Evolutionary conservation across 1,140 invertebrate species (phyloP), one percentile per base, ranked within the genome.

Genomic region (Coboldia fuscipes): DNA sequence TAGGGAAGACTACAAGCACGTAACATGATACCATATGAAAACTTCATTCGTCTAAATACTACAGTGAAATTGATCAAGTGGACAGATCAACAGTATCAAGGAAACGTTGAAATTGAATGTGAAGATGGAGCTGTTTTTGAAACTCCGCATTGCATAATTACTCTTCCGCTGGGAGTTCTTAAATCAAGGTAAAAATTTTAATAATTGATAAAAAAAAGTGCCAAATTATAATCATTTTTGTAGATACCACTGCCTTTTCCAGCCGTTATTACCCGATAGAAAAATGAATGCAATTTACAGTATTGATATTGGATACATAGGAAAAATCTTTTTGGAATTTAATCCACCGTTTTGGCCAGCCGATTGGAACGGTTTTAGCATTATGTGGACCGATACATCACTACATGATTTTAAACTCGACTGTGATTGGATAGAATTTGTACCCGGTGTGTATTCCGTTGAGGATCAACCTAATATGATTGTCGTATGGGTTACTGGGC

Each of bases 321-420:
- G 75, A 45, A 80, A 80, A 54, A 66, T 85, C 35, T 78, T 72
- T 42, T 45, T 76, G 7, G 60, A 68, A 45, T 76, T 72, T 44
- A 49, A 60, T 4, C 48, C 59, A 30, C 54, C 51, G 32, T 76
- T 72, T 72, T 75, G 71, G 72, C 57, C 61, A 4, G 46, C 62
- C 33, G 43, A 50, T 35, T 65, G 19, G 67, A 14, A 10, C 14
- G 24, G 12, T 3, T 27, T 27, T 27, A n/a, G 12, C 3, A 27
- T 27, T 27, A 4, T 27, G 10, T 27, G 24, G 24, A 3, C 12
- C 12, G 12, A n/a, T 4, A 10, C 12, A 27, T 14, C 12, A 27
- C 14, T 27, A 14, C 4, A 27, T n/a, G 24, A 27, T n/a, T 10
- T 27, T 4, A 10, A 10, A 4, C 13, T 16, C 13, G 29, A 30